Conservation (phyloP, 1,140 invertebrate species). For the Drosophila busckii region DNA sequence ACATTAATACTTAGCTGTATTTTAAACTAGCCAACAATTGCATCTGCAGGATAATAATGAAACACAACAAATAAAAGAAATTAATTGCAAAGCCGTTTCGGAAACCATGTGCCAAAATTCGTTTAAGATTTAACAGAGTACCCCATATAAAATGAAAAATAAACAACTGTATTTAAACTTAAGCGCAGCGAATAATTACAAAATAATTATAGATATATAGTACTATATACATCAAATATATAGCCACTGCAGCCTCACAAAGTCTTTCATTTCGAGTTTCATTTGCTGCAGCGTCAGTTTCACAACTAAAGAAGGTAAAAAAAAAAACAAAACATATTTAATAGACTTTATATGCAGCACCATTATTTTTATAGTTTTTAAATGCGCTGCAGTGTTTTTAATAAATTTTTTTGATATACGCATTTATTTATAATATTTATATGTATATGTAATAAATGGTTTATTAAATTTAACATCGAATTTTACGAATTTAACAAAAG, state of each 20-base stretch:
- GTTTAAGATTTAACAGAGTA: conserved; percentile 37
- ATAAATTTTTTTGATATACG: conserved; percentile 62
- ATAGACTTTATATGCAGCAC: conserved; percentile 41
- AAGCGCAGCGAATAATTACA: conserved; percentile 14
- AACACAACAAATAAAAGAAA: conserved; percentile 2
- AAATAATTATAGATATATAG: conserved; percentile 4
- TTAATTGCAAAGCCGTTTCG: conserved; percentile 48
- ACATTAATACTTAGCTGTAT: conserved; percentile 64
- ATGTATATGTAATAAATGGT: conserved; percentile 51
- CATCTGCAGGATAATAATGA: conserved; percentile 12
- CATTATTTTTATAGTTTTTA: conserved; percentile 35
- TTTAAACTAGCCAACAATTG: conserved; percentile 62
- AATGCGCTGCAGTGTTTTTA: conserved; percentile 35
- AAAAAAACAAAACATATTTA: conserved; percentile 17
- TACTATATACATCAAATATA: conserved; percentile 20
- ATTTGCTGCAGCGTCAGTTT: conserved; percentile 37
- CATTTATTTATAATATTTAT: conserved; percentile 59
- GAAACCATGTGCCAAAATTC: conserved; percentile 75
- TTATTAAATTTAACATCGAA: conserved; percentile 76
- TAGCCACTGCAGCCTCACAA: conserved; percentile 5
- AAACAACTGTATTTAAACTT: conserved; percentile 42
- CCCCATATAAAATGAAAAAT: conserved; percentile 6
- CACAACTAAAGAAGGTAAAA: conserved; percentile 1
- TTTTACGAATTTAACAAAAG: conserved; percentile 71
- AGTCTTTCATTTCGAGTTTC: conserved; percentile 33